Conservation (phyloP, 37 sponge, comb jelly and placozoan species). For the Hexactinellida sp. region DNA sequence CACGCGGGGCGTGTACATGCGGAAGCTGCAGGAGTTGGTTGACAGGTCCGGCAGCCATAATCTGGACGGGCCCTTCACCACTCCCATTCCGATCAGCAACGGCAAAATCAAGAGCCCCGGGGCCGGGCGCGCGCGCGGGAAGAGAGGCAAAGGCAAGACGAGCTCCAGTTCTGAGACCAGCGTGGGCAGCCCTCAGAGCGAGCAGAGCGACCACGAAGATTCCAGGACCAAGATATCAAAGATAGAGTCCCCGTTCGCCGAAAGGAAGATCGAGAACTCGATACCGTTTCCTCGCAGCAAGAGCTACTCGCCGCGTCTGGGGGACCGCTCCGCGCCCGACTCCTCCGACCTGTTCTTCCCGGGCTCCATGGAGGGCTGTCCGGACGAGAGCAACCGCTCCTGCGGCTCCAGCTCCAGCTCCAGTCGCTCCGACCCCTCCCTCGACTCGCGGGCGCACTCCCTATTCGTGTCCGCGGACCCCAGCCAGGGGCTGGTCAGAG, state of each 20-base stretch:
- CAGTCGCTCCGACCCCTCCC: neutral
- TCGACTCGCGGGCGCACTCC: neutral
- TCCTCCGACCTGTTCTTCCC: constrained; percentile 8
- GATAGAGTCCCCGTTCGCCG: neutral
- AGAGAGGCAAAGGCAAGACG: neutral
- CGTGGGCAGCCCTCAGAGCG: neutral
- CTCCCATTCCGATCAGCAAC: neutral
- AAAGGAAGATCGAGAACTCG: neutral
- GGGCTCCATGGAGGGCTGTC: neutral
- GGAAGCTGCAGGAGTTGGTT: constrained; percentile 10
- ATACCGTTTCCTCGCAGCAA: neutral
- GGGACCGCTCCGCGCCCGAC: neutral
- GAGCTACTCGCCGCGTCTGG: neutral
- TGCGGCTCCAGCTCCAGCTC: constrained; percentile 2
- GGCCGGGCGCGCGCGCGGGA: neutral
- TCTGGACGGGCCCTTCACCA: neutral
- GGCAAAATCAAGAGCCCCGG: neutral
- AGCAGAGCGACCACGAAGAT: neutral
- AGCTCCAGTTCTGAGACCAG: neutral
- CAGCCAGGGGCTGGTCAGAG: neutral
- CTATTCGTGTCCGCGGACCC: neutral
- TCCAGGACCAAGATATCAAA: neutral
- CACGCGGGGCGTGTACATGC: constrained; percentile 29
- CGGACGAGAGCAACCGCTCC: neutral
- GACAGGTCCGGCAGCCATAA: neutral